These are phyloP conservation scores for Oopsacas minuta DNA, from an alignment of 37 sponge, comb jelly and placozoan genomes.

Conservation along the genomic window DNA sequence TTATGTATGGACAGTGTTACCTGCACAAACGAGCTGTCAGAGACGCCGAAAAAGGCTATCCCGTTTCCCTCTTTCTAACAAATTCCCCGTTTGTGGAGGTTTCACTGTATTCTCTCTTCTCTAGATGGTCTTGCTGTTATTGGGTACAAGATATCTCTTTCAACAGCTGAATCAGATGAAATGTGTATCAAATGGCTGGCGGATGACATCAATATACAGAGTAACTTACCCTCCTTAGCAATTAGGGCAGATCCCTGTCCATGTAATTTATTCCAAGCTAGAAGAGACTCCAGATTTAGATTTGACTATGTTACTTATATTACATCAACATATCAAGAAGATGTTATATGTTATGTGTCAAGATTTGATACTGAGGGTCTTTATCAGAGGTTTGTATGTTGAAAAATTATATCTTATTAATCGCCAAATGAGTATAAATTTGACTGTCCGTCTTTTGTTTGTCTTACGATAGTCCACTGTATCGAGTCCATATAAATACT, in stretches of 20 bases:
- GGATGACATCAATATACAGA: background rate
- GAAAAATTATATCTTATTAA: too few species aligned
- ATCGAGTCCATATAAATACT: too few species aligned
- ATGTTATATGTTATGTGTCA: background rate
- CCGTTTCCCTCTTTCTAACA: too few species aligned
- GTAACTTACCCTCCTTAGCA: background rate
- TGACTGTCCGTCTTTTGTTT: too few species aligned
- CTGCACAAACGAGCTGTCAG: too few species aligned
- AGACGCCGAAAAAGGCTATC: too few species aligned
- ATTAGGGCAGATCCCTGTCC: conserved; percentile 26
- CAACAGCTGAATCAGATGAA: background rate
- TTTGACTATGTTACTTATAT: background rate
- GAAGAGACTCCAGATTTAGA: background rate
- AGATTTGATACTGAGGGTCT: background rate
- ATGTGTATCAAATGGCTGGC: background rate
- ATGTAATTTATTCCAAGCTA: conserved; percentile 28
- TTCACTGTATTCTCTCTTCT: too few species aligned
- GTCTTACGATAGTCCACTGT: too few species aligned
- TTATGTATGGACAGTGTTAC: too few species aligned
- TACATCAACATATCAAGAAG: background rate
- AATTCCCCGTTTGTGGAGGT: too few species aligned
- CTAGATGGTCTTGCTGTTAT: background rate
- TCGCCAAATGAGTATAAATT: too few species aligned
- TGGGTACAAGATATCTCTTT: background rate
- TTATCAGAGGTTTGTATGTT: background rate